phyloP scores from a whole-genome alignment of 2,113 vertebrate genomes.

The Salminus brasiliensis region DNA sequence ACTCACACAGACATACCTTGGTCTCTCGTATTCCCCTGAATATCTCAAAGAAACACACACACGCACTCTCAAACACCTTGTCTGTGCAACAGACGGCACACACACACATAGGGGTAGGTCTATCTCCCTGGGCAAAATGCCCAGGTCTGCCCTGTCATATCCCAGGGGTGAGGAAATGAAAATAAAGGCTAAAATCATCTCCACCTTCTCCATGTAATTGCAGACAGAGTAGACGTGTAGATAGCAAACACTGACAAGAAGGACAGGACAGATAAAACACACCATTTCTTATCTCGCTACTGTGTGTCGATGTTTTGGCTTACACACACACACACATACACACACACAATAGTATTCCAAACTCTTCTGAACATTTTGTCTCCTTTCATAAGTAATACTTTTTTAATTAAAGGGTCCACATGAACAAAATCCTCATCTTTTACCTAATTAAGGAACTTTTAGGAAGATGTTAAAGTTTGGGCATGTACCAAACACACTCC shows the following conservation, averaged over 20 bases:
- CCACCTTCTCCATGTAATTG: conserved; percentile 15
- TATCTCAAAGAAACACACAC: conserved; percentile 4
- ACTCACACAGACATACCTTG: not conserved
- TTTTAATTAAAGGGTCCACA: too few species aligned
- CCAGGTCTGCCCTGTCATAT: not conserved
- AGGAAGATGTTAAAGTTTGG: too few species aligned
- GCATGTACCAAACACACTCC: too few species aligned
- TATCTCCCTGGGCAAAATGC: not conserved
- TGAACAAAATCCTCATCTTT: too few species aligned
- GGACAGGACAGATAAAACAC: not conserved
- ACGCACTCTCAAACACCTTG: not conserved
- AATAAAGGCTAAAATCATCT: conserved; percentile 4
- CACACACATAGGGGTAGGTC: not conserved
- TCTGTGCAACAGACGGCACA: not conserved
- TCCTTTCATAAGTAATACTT: too few species aligned
- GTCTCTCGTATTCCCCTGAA: not conserved
- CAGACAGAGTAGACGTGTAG: not conserved
- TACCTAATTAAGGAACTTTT: too few species aligned
- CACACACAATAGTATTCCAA: too few species aligned
- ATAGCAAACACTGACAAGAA: not conserved
- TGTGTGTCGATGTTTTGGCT: too few species aligned
- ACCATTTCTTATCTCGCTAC: not conserved
- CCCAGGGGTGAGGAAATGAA: not conserved
- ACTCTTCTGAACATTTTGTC: too few species aligned
- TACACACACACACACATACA: too few species aligned